Conservation (phyloP, 2,888 invertebrate genomes). For the Tuta absoluta region DNA sequence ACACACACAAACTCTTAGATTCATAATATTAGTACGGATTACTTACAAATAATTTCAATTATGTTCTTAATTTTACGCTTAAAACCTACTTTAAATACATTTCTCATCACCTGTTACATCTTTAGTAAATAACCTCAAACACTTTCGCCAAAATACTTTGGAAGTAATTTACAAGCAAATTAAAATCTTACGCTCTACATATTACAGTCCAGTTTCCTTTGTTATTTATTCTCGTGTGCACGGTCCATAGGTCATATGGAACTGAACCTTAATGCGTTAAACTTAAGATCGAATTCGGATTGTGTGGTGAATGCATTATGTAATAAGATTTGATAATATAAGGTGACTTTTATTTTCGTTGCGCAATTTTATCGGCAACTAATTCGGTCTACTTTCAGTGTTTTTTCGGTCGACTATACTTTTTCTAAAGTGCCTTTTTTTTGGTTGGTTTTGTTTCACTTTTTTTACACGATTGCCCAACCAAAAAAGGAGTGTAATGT, state of each 20-base stretch:
- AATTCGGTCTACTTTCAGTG: slow-evolving; percentile 4
- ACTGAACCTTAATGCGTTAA: neutral
- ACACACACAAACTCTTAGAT: too few species aligned
- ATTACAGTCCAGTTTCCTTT: neutral
- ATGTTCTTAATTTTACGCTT: too few species aligned
- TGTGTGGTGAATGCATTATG: slow-evolving; percentile 8
- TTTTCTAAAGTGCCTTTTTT: neutral
- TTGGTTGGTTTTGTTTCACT: neutral
- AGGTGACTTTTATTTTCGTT: slow-evolving; percentile 14
- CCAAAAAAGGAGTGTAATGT: too few species aligned
- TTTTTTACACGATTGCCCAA: too few species aligned
- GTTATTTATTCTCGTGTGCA: neutral
- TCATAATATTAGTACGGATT: too few species aligned
- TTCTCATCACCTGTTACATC: neutral
- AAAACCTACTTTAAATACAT: neutral
- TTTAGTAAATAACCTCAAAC: neutral
- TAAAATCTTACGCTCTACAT: neutral
- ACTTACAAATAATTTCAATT: too few species aligned
- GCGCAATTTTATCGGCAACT: slow-evolving; percentile 13
- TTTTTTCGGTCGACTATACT: slow-evolving; percentile 10
- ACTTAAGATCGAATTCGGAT: slow-evolving; percentile 1
- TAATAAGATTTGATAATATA: slow-evolving; percentile 9
- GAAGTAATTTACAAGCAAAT: neutral
- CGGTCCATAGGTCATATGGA: neutral
- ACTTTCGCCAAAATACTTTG: slow-evolving; percentile 16